Evolutionary conservation across 2,888 invertebrate genomes (phyloP).

Genomic region (Theodoxus fluviatilis): DNA sequence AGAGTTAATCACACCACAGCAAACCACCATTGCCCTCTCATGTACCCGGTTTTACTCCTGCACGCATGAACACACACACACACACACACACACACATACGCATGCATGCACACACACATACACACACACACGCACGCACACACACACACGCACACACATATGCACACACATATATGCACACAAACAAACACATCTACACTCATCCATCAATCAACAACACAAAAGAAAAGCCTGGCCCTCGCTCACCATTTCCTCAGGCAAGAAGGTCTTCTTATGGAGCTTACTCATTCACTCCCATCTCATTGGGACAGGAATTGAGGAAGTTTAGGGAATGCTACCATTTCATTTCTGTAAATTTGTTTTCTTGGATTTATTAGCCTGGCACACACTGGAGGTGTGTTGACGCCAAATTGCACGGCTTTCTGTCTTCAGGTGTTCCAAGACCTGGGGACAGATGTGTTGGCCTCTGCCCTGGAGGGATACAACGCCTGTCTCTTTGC

Average conservation of each 20-base stretch:
- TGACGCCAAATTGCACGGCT: no score
- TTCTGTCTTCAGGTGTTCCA: conserved; percentile 71
- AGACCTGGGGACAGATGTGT: conserved; percentile 73
- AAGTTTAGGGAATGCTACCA: no score
- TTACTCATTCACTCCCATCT: no score
- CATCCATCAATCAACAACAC: background rate
- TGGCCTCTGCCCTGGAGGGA: conserved; percentile 73
- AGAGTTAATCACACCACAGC: no score
- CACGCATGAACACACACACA: background rate
- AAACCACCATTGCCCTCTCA: background rate
- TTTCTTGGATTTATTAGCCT: no score
- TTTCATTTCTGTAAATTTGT: no score
- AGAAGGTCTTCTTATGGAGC: no score
- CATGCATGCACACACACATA: background rate
- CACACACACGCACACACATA: conserved; percentile 7
- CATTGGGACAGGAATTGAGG: no score
- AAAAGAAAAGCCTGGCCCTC: no score
- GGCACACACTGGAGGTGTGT: no score
- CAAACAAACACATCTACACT: conserved; percentile 2
- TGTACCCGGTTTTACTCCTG: background rate
- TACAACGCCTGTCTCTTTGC: conserved; percentile 92
- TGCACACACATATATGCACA: conserved; percentile 2
- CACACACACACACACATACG: conserved; percentile 9
- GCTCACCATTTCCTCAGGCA: no score
- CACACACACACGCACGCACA: conserved; percentile 10